Percentiles rank a stretch among this genome's conserved stretches.
phyloP scores from a whole-genome alignment of 2,888 invertebrate species.

The Pollenia angustigena region DNA sequence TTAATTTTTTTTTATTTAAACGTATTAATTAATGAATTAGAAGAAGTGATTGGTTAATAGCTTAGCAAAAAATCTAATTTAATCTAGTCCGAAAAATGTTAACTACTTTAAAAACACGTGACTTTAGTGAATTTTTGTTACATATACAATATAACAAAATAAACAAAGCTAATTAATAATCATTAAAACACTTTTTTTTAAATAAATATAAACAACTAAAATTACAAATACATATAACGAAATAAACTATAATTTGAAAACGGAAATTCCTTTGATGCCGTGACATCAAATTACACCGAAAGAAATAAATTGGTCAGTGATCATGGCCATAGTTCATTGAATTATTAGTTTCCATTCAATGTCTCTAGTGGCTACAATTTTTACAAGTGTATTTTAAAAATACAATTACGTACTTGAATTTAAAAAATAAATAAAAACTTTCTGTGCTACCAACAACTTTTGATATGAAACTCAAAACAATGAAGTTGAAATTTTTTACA shows the following conservation, averaged over 20 bases:
- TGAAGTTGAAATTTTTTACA: slow-evolving; percentile 26
- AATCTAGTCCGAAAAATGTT: no score
- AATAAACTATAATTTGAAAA: slow-evolving; percentile 17
- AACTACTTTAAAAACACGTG: background rate
- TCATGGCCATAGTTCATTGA: background rate
- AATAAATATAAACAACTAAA: slow-evolving; percentile 5
- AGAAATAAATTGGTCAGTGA: slow-evolving; percentile 1
- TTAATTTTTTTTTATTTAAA: no score
- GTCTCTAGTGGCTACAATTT: no score
- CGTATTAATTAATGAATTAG: no score
- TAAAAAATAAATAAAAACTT: background rate
- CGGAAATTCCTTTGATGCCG: slow-evolving; percentile 58
- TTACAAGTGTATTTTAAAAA: background rate
- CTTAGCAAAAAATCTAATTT: no score
- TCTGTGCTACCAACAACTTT: slow-evolving; percentile 13
- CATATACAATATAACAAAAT: background rate
- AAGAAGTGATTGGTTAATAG: no score
- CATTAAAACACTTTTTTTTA: no score
- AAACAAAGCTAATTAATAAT: no score
- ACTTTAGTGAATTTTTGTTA: background rate
- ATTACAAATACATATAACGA: background rate
- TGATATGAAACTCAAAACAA: slow-evolving; percentile 8
- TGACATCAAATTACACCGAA: slow-evolving; percentile 10
- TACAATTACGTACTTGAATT: background rate
- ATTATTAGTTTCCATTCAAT: no score